Base-by-base conservation (phyloP, 2,797 vertebrate species). In the Sandelia bainsii region DNA sequence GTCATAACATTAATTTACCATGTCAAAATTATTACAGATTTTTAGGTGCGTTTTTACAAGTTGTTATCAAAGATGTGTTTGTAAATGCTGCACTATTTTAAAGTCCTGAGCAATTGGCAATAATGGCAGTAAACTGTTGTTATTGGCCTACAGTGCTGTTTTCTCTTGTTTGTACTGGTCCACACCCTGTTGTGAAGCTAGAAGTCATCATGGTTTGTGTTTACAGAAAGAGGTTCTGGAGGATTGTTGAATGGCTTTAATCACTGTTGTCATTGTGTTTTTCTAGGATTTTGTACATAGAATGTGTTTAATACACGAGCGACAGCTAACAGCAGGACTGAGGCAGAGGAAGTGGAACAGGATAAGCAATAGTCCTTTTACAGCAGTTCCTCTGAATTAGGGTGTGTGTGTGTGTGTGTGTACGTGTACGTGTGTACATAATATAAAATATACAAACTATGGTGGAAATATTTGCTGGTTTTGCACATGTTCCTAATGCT, bases 331-430 rank as follows among this genome's bases (percentile, higher is more conserved):
- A 19, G 27, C 1, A 1, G 20, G 25, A 48, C 37, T 0, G 9
- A 40, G 44, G 32, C 62, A 69, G 29, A 44, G 56, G 58, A 62
- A 79, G 37, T 20, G 3, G 34, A 62, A 32, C 42, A 70, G 69
- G 27, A 66, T 57, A 51, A 68, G 54, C 66, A 66, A 19, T 12
- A 29, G 20, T 25, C 40, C n/a, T 40, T 37, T 52, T 57, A 23
- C 53, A 62, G 46, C 12, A 68, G 58, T 64, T 76, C 53, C 62
- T 58, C 25, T 8, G 6, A 45, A 19, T 25, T 23, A 16, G 9
- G 3, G 39, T n/a, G 20, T 37, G 39, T 42, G 14, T 53, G 49
- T 50, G 34, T 45, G 25, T 37, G 19, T 40, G 39, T 40, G 11
- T 40, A 3, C 8, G 32, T 34, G 10, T 32, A 32, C 29, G 6